A percentile compares a stretch with the other conserved stretches of the same genome.
Conservation (phyloP, 2,113 vertebrate genomes). For the Corynorhinus townsendii region DNA sequence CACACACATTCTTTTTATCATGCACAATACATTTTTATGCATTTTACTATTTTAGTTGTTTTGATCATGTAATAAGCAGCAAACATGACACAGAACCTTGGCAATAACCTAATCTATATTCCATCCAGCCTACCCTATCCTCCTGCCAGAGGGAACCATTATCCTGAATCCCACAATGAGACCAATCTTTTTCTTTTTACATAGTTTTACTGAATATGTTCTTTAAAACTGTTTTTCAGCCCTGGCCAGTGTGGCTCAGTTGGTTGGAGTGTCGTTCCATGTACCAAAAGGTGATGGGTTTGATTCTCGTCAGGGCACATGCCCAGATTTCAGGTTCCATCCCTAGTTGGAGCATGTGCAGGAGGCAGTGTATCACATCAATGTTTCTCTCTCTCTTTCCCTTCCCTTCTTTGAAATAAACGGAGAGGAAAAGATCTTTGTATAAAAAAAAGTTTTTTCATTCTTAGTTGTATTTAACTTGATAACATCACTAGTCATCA, state of each 20-base stretch:
- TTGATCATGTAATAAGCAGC: neutral
- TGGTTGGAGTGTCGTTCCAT: too few species aligned
- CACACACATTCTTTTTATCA: neutral
- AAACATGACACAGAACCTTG: neutral
- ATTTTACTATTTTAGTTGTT: neutral
- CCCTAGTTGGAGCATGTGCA: too few species aligned
- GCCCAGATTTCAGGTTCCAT: too few species aligned
- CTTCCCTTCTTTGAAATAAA: neutral
- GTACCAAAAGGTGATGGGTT: too few species aligned
- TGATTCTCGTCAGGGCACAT: too few species aligned
- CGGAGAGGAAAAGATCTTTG: too few species aligned
- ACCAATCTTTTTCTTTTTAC: neutral
- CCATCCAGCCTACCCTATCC: neutral
- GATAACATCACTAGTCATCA: neutral
- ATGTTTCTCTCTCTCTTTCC: neutral
- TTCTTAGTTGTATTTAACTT: constrained; percentile 10
- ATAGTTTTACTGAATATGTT: neutral
- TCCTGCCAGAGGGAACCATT: neutral
- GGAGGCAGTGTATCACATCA: too few species aligned
- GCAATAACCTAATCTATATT: neutral
- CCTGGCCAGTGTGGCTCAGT: too few species aligned
- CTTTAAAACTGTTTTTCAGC: neutral
- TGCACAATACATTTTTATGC: neutral
- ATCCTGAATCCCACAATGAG: neutral
- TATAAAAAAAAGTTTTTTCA: neutral